These are phyloP conservation scores for Cotesia chilonis DNA, from an alignment of 1,140 invertebrate genomes.

Conservation along the genomic window DNA sequence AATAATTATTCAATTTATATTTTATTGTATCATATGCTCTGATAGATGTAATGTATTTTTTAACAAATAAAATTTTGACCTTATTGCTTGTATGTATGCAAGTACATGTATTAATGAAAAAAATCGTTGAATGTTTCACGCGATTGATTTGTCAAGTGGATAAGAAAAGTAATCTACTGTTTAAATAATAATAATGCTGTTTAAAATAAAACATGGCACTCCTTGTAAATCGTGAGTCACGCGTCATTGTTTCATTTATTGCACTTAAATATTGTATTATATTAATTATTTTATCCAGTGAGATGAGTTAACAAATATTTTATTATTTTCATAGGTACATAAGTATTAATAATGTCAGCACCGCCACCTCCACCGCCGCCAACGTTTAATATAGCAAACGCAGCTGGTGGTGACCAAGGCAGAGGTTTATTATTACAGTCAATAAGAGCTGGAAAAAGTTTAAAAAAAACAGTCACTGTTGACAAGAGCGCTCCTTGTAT, in stretches of 20 bases:
- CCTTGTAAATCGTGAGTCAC: conserved; percentile 35
- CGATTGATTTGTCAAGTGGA: conserved; percentile 23
- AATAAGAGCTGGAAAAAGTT: conserved; percentile 80
- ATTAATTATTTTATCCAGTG: background rate
- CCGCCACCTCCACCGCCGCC: conserved; percentile 70
- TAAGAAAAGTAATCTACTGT: background rate
- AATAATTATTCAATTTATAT: background rate
- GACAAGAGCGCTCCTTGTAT: conserved; percentile 87
- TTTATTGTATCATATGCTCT: background rate
- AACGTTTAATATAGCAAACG: conserved; percentile 60
- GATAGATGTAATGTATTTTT: background rate
- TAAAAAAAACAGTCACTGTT: conserved; percentile 88
- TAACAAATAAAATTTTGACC: background rate
- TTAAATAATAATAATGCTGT: conserved; percentile 19
- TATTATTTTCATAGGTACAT: conserved; percentile 11
- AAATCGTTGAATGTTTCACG: conserved; percentile 17
- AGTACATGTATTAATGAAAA: background rate
- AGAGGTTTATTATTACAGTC: conserved; percentile 78
- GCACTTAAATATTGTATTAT: background rate
- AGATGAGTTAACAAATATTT: background rate
- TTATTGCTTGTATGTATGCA: background rate
- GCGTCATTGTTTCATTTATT: conserved; percentile 12
- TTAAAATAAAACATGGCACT: conserved; percentile 31
- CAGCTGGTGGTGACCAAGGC: conserved; percentile 66
- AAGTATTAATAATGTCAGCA: conserved; percentile 64